A percentile compares a stretch with the other conserved stretches of the same genome.
Evolutionary conservation across 2,888 invertebrate genomes (phyloP).

Genomic region (Apodemia zela): DNA sequence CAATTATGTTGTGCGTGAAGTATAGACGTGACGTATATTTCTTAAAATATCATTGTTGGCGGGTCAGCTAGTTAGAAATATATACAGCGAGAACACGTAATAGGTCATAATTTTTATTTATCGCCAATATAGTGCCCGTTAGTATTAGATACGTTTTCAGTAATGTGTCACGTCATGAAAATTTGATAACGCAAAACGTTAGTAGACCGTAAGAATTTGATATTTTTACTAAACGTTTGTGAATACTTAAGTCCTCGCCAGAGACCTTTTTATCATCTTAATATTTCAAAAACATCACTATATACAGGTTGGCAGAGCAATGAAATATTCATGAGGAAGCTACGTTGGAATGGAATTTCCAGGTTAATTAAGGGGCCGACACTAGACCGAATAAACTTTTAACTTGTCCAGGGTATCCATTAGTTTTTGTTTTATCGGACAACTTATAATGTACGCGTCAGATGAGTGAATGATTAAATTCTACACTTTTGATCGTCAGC

Average conservation of each 20-base stretch:
- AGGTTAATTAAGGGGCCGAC: slow-evolving; percentile 15
- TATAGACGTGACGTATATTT: too few relatives aligned
- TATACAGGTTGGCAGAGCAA: slow-evolving; percentile 6
- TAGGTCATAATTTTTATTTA: background rate
- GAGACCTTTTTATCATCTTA: slow-evolving; percentile 15
- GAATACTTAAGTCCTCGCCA: slow-evolving; percentile 1
- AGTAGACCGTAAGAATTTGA: background rate
- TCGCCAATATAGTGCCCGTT: background rate
- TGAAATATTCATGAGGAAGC: slow-evolving; percentile 12
- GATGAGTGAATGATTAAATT: too few relatives aligned
- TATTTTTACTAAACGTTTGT: background rate
- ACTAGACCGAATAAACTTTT: slow-evolving; percentile 14
- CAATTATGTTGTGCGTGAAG: too few relatives aligned
- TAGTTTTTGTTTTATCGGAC: background rate
- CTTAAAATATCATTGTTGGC: too few relatives aligned
- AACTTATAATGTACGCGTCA: background rate
- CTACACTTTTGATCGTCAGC: too few relatives aligned
- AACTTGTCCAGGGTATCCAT: background rate
- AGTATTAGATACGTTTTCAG: background rate
- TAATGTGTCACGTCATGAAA: background rate
- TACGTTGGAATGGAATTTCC: slow-evolving; percentile 5
- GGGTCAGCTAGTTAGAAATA: too few relatives aligned
- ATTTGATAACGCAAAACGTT: background rate
- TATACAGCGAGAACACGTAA: too few relatives aligned
- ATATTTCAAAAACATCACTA: slow-evolving; percentile 10